These are phyloP conservation scores for Tenodera sinensis DNA, from an alignment of 2,888 invertebrate genomes.

Conservation along the genomic window DNA sequence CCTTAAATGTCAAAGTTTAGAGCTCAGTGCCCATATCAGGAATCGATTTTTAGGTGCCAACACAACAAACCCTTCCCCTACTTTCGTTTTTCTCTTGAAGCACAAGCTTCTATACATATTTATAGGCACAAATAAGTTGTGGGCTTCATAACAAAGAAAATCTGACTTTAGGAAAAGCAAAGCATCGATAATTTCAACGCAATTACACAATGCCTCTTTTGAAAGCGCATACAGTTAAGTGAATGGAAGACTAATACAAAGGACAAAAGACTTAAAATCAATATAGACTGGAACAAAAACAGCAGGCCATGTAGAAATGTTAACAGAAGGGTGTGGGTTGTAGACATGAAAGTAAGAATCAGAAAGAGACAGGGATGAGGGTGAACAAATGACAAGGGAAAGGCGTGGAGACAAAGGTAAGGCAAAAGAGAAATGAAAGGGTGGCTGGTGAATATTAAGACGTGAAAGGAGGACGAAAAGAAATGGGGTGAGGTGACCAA, in stretches of 20 bases:
- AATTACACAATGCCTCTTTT: background rate
- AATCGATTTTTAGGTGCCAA: background rate
- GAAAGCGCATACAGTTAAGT: background rate
- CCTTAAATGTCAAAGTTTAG: background rate
- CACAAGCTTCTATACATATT: background rate
- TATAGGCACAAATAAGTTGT: background rate
- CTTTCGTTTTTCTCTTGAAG: background rate
- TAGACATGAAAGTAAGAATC: background rate
- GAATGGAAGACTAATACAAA: background rate
- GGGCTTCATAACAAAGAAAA: background rate
- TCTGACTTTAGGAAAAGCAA: background rate
- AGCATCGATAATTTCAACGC: background rate
- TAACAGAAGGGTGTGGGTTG: background rate
- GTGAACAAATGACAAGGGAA: background rate
- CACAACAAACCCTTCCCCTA: background rate
- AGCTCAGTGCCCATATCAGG: background rate
- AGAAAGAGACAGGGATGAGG: background rate
- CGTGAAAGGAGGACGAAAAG: background rate
- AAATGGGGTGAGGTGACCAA: background rate
- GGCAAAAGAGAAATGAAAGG: background rate
- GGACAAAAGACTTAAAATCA: background rate
- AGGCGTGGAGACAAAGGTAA: background rate
- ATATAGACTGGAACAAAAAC: background rate
- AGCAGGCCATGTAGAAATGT: background rate
- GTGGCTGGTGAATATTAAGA: background rate